Conservation (phyloP, 2,113 vertebrate species). For the Erpornis zantholeuca region DNA sequence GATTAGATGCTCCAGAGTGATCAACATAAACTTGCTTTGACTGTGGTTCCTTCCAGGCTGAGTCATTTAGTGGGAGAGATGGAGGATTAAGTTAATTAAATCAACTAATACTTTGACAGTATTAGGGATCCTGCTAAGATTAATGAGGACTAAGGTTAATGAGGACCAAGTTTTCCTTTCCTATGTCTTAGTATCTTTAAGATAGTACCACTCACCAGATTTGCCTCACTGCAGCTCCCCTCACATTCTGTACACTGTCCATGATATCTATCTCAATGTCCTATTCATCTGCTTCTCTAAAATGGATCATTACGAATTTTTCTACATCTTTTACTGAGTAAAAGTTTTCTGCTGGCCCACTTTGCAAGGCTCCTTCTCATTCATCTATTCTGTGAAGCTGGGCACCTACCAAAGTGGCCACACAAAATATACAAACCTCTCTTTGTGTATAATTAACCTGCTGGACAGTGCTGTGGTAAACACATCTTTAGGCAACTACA, state of each 20-base stretch:
- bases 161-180: neutral
- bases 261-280: accelerated
- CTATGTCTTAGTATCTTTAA: neutral
- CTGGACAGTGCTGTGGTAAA: neutral
- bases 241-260: neutral
- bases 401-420: neutral
- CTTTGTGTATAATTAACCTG: neutral
- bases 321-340: neutral
- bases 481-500: neutral
- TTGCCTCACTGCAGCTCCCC: neutral
- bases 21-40: neutral
- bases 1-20: neutral
- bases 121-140: neutral
- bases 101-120: neutral
- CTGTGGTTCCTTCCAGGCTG: neutral
- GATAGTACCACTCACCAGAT: neutral
- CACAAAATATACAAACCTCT: neutral
- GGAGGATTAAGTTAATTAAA: conserved; percentile 46
- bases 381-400: neutral
- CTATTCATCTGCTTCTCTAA: neutral
- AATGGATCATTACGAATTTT: neutral
- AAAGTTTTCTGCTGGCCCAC: neutral
- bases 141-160: conserved; percentile 2
- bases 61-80: neutral
- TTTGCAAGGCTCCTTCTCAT: neutral